Evolutionary conservation across 2,797 vertebrate species (phyloP).

Genomic region (Bovichtus diacanthus): DNA sequence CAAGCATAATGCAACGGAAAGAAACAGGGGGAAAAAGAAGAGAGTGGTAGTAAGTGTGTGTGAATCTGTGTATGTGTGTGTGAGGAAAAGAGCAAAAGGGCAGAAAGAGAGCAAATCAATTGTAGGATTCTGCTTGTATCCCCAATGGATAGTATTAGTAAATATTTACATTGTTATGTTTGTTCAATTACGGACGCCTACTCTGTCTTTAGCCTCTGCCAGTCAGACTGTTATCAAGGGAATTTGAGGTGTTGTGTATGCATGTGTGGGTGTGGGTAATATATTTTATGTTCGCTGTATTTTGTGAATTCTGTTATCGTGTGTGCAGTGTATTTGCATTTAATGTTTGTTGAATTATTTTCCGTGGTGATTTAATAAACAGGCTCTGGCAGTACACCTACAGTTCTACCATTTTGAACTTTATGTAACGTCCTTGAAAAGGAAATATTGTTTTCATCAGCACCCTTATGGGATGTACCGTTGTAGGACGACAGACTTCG

Average conservation of each 20-base stretch:
- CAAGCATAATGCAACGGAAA: slow-evolving; percentile 34
- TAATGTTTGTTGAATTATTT: slow-evolving; percentile 10
- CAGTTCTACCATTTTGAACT: slow-evolving; percentile 13
- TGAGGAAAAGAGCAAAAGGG: slow-evolving; percentile 62
- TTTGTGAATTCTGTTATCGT: slow-evolving; percentile 33
- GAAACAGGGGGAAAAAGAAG: slow-evolving; percentile 11
- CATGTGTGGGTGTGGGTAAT: slow-evolving; percentile 32
- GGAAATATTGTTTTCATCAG: neutral
- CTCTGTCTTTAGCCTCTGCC: slow-evolving; percentile 82
- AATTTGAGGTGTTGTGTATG: slow-evolving; percentile 57
- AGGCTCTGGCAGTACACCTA: neutral
- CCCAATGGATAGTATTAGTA: slow-evolving; percentile 81
- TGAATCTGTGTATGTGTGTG: slow-evolving; percentile 27
- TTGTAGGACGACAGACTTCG: slow-evolving; percentile 26
- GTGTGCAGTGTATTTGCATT: slow-evolving; percentile 22
- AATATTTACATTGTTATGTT: slow-evolving; percentile 84
- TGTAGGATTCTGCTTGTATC: slow-evolving; percentile 74
- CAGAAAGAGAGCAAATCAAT: slow-evolving; percentile 77
- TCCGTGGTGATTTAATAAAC: neutral
- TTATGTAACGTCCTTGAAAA: slow-evolving; percentile 1
- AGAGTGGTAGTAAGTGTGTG: slow-evolving; percentile 33
- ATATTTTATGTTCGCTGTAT: slow-evolving; percentile 47
- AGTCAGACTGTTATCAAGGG: slow-evolving; percentile 80
- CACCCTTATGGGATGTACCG: neutral
- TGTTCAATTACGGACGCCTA: slow-evolving; percentile 83